Conservation (phyloP, 2,797 vertebrate species). For the Sebastes hubbsi region DNA sequence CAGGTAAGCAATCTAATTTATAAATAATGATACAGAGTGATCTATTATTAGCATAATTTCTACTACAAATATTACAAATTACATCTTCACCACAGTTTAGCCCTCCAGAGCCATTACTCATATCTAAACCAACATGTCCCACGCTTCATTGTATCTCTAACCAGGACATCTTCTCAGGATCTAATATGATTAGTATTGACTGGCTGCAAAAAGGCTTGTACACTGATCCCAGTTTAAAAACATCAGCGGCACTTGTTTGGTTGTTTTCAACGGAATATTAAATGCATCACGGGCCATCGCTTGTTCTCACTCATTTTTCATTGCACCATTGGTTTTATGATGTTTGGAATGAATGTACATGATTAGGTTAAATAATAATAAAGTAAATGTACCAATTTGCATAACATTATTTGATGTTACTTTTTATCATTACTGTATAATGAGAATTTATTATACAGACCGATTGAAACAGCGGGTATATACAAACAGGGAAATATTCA, state of each 20-base stretch:
- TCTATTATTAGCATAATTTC: conserved; percentile 70
- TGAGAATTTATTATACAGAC: conserved; percentile 12
- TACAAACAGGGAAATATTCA: conserved; percentile 21
- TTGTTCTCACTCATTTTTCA: conserved; percentile 42
- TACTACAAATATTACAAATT: conserved; percentile 68
- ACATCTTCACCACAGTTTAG: conserved; percentile 56
- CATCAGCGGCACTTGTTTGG: conserved; percentile 67
- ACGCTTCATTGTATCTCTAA: conserved; percentile 62
- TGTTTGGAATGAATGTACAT: background rate
- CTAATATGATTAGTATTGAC: conserved; percentile 84
- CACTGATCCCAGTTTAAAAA: conserved; percentile 73
- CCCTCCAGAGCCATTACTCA: conserved; percentile 71
- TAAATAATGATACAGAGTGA: conserved; percentile 52
- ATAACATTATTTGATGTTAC: conserved; percentile 8
- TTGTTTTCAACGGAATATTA: conserved; percentile 66
- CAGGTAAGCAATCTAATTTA: conserved; percentile 60
- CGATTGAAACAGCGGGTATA: background rate
- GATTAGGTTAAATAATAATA: conserved; percentile 1
- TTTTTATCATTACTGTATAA: conserved; percentile 5
- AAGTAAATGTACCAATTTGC: background rate
- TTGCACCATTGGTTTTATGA: background rate
- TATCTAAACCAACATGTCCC: conserved; percentile 70
- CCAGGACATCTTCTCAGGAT: conserved; percentile 71
- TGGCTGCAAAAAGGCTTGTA: conserved; percentile 76
- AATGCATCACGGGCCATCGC: conserved; percentile 32